Conservation (phyloP, 2,888 invertebrate genomes). For the Netelia melanura region DNA sequence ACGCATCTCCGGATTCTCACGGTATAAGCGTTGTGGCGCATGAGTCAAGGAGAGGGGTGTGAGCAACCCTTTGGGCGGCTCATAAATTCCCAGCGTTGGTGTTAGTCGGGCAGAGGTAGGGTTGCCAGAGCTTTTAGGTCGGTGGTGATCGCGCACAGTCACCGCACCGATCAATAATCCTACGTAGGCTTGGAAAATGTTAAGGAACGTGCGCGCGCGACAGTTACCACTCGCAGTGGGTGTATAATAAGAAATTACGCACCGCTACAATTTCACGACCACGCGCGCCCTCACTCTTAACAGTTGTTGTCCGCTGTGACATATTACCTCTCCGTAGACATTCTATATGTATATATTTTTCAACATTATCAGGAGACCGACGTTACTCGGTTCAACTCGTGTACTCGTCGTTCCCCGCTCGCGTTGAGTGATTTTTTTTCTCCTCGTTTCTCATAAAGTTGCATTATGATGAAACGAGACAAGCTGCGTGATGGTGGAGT, state of each 20-base stretch:
- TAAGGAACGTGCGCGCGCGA: slow-evolving; percentile 21
- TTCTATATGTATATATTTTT: background rate
- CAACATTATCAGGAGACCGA: slow-evolving; percentile 5
- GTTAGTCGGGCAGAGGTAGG: slow-evolving; percentile 1
- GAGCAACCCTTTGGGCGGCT: slow-evolving; percentile 8
- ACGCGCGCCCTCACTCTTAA: slow-evolving; percentile 53
- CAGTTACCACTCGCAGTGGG: slow-evolving; percentile 13
- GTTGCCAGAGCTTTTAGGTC: background rate
- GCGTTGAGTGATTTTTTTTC: background rate
- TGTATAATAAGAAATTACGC: slow-evolving; percentile 58
- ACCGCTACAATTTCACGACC: slow-evolving; percentile 65
- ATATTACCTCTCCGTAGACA: slow-evolving; percentile 4
- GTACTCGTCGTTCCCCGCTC: background rate
- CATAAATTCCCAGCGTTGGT: slow-evolving; percentile 33
- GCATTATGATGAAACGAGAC: too few relatives aligned
- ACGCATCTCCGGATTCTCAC: background rate
- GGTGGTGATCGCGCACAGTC: slow-evolving; percentile 55
- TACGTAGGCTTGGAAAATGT: slow-evolving; percentile 39
- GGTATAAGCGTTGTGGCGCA: slow-evolving; percentile 37
- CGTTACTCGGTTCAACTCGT: background rate
- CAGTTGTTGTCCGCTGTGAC: slow-evolving; percentile 22
- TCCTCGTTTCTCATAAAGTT: background rate
- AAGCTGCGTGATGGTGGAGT: too few relatives aligned
- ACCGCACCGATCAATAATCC: slow-evolving; percentile 64
- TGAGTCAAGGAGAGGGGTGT: slow-evolving; percentile 25